Evolutionary conservation across 2,113 vertebrate genomes (phyloP).

Genomic region (Poeciliopsis occidentalis): DNA sequence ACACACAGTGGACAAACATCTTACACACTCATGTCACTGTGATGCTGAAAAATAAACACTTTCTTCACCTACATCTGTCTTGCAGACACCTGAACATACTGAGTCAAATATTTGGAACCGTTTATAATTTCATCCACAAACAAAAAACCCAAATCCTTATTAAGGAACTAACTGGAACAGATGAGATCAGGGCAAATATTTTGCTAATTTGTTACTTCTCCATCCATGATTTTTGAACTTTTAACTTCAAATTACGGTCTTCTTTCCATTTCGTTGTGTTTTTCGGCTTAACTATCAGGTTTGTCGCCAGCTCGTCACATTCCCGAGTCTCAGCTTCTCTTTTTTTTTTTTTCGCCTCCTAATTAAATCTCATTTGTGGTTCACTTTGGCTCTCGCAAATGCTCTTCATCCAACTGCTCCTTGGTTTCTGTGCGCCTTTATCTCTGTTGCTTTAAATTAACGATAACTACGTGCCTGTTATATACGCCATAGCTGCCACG

Average conservation of each 20-base stretch:
- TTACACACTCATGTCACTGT: too few species aligned
- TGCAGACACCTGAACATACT: too few species aligned
- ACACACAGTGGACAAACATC: too few species aligned
- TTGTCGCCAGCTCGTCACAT: slow-evolving; percentile 25
- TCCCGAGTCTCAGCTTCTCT: slow-evolving; percentile 8
- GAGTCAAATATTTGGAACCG: too few species aligned
- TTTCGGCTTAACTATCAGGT: slow-evolving; percentile 27
- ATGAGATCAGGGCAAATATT: too few species aligned
- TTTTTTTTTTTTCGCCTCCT: slow-evolving; percentile 29
- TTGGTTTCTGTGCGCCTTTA: slow-evolving; percentile 22
- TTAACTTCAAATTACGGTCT: neutral
- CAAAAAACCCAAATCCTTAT: too few species aligned
- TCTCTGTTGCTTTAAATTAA: slow-evolving; percentile 50
- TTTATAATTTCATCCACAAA: too few species aligned
- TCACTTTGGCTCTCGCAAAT: slow-evolving; percentile 24
- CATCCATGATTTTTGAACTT: neutral
- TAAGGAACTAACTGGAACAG: too few species aligned
- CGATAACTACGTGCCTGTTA: slow-evolving; percentile 20
- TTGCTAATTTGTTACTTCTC: neutral
- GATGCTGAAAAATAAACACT: too few species aligned
- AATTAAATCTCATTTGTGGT: slow-evolving; percentile 20
- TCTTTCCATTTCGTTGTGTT: slow-evolving; percentile 1
- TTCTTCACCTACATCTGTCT: too few species aligned
- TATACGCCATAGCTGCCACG: slow-evolving; percentile 35
- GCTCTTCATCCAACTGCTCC: slow-evolving; percentile 8